Percentiles rank a stretch among this genome's conserved stretches.
These are phyloP conservation scores for Athrips mouffetella DNA, from an alignment of 2,888 invertebrate genomes.

Conservation along the genomic window DNA sequence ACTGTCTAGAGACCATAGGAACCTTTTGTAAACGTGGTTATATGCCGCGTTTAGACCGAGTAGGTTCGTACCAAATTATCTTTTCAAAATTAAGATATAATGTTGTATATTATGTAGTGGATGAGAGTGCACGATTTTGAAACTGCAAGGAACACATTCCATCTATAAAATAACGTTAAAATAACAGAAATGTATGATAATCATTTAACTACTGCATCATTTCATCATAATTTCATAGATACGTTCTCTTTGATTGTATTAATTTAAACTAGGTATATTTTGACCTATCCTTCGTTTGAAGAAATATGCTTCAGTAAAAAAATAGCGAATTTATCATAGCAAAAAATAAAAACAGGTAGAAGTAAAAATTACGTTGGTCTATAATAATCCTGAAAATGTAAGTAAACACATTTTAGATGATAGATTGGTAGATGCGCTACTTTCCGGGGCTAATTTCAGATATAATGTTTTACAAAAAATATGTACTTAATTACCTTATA, in stretches of 20 bases:
- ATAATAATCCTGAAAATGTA: slow-evolving; percentile 43
- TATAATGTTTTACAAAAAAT: slow-evolving; percentile 30
- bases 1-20: slow-evolving; percentile 53
- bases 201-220: no score
- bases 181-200: no score
- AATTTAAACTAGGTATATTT: no score
- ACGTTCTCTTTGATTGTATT: no score
- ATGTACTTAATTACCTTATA: slow-evolving; percentile 15
- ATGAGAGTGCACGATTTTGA: slow-evolving; percentile 39
- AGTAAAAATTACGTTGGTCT: slow-evolving; percentile 40
- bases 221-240: no score
- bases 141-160: slow-evolving; percentile 51
- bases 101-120: slow-evolving; percentile 32
- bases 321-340: slow-evolving; percentile 28
- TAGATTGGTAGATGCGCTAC: slow-evolving; percentile 77
- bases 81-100: slow-evolving; percentile 26
- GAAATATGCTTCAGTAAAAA: no score
- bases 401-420: slow-evolving; percentile 62
- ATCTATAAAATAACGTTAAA: slow-evolving; percentile 43
- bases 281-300: no score
- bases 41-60: not conserved
- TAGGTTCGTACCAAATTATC: slow-evolving; percentile 35
- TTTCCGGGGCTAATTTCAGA: slow-evolving; percentile 64
- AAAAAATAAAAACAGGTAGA: slow-evolving; percentile 40
- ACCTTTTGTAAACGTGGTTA: slow-evolving; percentile 56